Conservation (phyloP, 2,797 vertebrate genomes). For the Cheirogaleus major region DNA sequence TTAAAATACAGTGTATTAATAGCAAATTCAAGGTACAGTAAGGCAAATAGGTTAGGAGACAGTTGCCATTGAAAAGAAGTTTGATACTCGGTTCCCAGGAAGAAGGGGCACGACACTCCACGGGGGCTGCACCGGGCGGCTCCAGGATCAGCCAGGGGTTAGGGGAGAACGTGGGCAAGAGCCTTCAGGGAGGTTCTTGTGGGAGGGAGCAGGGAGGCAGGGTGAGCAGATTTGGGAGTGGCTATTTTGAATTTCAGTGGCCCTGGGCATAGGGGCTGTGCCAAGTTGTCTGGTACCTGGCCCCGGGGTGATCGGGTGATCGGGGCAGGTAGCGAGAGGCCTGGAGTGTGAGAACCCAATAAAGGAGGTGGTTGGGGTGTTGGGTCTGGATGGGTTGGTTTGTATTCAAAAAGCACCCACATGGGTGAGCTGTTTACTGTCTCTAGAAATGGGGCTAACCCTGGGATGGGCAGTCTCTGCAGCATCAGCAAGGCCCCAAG, state of each 20-base stretch:
- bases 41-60: background rate
- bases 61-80: background rate
- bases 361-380: background rate
- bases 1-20: background rate
- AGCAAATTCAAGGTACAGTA: background rate
- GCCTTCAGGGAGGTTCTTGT: background rate
- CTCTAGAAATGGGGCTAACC: background rate
- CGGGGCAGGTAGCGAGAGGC: background rate
- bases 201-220: background rate
- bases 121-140: fast-evolving
- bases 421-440: background rate
- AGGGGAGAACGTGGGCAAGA: too few relatives aligned
- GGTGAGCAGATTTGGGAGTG: background rate
- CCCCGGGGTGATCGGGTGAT: background rate
- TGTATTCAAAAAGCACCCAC: background rate
- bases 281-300: background rate
- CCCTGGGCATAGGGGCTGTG: background rate
- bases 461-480: background rate
- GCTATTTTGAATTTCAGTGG: background rate
- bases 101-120: fast-evolving
- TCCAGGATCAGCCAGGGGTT: background rate
- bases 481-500: background rate
- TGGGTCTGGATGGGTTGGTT: background rate
- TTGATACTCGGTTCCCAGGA: background rate
- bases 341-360: background rate